A percentile compares a stretch with the other conserved stretches of the same genome.
phyloP scores from a whole-genome alignment of 2,797 vertebrate species.

The Todus mexicanus region DNA sequence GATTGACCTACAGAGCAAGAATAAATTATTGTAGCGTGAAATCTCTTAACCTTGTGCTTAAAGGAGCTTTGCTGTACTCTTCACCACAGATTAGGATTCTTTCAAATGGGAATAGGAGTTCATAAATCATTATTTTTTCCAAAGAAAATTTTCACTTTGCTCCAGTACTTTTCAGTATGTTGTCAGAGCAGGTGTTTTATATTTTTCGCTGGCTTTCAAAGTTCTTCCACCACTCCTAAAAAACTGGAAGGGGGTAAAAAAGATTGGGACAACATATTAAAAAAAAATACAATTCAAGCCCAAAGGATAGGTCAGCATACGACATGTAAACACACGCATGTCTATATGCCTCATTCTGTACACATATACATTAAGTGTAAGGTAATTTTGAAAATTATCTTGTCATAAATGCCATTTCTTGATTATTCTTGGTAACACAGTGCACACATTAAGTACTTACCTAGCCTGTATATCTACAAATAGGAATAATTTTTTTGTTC shows the following conservation, averaged over 20 bases:
- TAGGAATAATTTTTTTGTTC: neutral
- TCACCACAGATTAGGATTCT: neutral
- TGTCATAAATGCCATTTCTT: neutral
- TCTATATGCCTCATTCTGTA: neutral
- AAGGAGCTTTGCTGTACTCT: neutral
- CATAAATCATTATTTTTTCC: neutral
- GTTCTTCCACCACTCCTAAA: neutral
- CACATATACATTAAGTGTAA: neutral
- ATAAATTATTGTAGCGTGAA: neutral
- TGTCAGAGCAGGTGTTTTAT: neutral
- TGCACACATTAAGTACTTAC: neutral
- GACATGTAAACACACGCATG: neutral
- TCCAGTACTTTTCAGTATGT: accelerated
- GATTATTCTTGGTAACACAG: neutral
- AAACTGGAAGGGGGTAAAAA: neutral
- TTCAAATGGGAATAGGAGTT: neutral
- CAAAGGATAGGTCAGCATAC: neutral
- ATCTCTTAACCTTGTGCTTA: neutral
- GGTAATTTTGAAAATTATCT: neutral
- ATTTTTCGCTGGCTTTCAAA: neutral
- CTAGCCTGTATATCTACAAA: neutral
- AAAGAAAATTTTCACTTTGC: neutral
- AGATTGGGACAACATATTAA: accelerated
- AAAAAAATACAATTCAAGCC: neutral
- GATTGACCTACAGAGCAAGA: neutral